Evolutionary conservation across 2,113 vertebrate species (phyloP).

Genomic region (Capra hircus): DNA sequence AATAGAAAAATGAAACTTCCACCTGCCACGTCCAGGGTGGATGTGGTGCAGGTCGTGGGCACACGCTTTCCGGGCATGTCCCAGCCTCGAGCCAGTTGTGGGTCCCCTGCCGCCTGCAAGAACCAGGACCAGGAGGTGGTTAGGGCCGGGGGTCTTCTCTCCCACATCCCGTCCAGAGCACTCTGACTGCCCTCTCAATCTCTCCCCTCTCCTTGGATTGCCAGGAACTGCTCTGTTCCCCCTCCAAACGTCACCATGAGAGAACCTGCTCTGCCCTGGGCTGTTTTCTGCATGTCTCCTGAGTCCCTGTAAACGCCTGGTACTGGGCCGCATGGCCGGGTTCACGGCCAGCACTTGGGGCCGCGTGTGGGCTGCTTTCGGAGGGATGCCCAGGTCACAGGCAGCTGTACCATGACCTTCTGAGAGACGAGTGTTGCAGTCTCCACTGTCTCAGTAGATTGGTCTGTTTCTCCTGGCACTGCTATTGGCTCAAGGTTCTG

Average conservation of each 20-base stretch:
- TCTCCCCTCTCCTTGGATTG: not conserved
- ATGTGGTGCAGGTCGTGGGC: not conserved
- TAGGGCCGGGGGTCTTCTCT: not conserved
- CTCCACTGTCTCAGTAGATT: not conserved
- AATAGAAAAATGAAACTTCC: not conserved
- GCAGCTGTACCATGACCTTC: not conserved
- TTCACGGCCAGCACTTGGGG: not conserved
- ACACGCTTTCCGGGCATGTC: accelerated
- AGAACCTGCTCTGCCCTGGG: not conserved
- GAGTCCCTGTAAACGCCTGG: not conserved
- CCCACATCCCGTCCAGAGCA: not conserved
- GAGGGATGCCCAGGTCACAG: not conserved
- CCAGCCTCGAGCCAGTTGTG: too few species aligned
- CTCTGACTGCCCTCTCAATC: not conserved
- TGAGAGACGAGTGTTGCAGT: accelerated
- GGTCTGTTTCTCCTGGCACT: not conserved
- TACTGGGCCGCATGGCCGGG: accelerated
- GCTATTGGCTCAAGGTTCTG: not conserved
- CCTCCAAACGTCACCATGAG: not conserved
- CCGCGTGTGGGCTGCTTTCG: accelerated
- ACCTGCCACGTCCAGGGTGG: not conserved
- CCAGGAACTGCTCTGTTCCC: not conserved
- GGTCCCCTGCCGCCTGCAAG: not conserved
- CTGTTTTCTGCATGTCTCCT: not conserved
- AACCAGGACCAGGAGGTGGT: not conserved